Evolutionary conservation across 2,888 invertebrate genomes (phyloP), one percentile per base, ranked within the genome.

Genomic region (Sarcophaga variegata): DNA sequence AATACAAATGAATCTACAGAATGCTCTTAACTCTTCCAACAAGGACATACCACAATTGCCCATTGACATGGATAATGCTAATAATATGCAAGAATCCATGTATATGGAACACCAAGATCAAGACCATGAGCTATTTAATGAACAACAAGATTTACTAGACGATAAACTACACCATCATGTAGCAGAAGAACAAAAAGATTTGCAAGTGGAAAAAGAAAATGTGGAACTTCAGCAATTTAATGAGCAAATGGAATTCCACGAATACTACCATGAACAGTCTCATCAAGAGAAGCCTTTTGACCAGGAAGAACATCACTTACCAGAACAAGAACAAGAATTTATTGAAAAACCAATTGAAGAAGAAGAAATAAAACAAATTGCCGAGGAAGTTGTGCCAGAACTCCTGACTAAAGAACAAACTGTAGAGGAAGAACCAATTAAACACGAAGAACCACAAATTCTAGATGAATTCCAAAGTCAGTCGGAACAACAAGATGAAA

Each of bases 61-160:
- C 4, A 85, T 85, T 54, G 89, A 89, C 75, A 85, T 88, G 84
- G 87, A 88, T 78, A 88, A 88, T 74, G 85, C 70, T 8, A 77
- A 69, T 10, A 76, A 86, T 70, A 91, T 92, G 91, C 90, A 91
- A 76, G 91, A 91, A n/a, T 92, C 92, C 2, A 90, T 91, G 67
- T 91, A 92, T 75, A 22, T 90, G 49, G 90, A 90, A 47, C 89
- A 91, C 59, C 47, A 77, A 79, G 12, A 79, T 70, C 37, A 71
- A 60, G 17, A 71, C 20, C 27, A 75, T 2, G 47, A 81, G 6
- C 20, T 25, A 22, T 75, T 20, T 8, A 27, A 14, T 1, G 37
- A 62, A 20, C 4, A 37, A 60, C 72, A 49, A 6, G 20, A n/a
- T n/a, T 62, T 67, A 5, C 54, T n/a, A 20, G 62, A 66, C n/a